A percentile compares a stretch with the other conserved stretches of the same genome.
Evolutionary conservation across 2,113 vertebrate species (phyloP).

Genomic region (Brachyhypopomus occidentalis): DNA sequence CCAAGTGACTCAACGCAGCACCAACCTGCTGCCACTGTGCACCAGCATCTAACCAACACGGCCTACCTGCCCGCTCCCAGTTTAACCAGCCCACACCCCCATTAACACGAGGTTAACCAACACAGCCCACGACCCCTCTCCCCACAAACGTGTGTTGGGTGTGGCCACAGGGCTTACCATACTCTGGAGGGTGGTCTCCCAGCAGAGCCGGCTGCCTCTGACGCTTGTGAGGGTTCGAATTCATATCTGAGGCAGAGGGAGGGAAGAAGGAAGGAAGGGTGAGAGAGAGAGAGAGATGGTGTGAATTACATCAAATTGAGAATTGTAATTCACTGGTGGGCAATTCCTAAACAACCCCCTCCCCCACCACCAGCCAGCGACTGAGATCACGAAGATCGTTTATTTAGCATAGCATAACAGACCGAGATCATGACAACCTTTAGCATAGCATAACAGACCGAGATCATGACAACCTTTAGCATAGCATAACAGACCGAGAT

Average conservation of each 20-base stretch:
- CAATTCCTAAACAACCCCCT: background rate
- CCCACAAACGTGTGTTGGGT: slow-evolving; percentile 19
- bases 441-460: too few relatives aligned
- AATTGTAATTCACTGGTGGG: too few relatives aligned
- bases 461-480: too few relatives aligned
- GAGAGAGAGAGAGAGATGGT: slow-evolving; percentile 22
- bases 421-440: background rate
- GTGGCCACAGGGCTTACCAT: slow-evolving; percentile 66
- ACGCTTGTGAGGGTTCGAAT: slow-evolving; percentile 85
- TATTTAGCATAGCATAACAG: too few relatives aligned
- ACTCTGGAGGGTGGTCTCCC: slow-evolving; percentile 88
- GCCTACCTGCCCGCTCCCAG: too few relatives aligned
- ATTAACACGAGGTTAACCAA: background rate
- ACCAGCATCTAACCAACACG: slow-evolving; percentile 27
- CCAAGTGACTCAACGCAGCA: slow-evolving; percentile 46
- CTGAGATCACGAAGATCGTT: too few relatives aligned
- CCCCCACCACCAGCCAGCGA: background rate
- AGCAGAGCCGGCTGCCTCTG: slow-evolving; percentile 87
- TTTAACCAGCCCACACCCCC: slow-evolving; percentile 38
- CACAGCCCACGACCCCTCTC: too few relatives aligned
- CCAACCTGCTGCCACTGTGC: slow-evolving; percentile 51
- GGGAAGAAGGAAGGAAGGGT: slow-evolving; percentile 16
- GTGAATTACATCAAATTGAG: too few relatives aligned
- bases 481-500: too few relatives aligned
- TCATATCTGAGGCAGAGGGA: slow-evolving; percentile 77